phyloP scores from a whole-genome alignment of 2,113 vertebrate species.

The Cygnus atratus region DNA sequence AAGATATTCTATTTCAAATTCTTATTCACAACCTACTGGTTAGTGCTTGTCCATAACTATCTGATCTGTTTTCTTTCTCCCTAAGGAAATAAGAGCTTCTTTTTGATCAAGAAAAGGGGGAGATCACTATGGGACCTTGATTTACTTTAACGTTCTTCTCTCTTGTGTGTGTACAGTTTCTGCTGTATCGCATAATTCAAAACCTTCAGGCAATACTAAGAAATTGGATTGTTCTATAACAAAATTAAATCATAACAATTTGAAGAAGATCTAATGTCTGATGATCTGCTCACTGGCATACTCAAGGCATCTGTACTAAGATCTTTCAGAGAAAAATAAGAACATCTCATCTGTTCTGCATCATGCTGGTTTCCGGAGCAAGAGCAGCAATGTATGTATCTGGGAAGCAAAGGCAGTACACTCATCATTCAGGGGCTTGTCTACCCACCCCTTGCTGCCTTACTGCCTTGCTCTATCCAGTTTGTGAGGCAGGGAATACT shows the following conservation, averaged over 20 bases:
- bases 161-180: fast-evolving
- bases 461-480: not conserved
- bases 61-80: not conserved
- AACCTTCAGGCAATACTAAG: not conserved
- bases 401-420: not conserved
- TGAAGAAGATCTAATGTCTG: not conserved
- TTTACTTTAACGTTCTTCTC: not conserved
- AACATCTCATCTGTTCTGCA: not conserved
- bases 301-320: not conserved
- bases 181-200: not conserved
- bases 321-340: not conserved
- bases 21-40: slow-evolving; percentile 17
- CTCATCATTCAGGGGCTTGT: not conserved
- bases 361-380: not conserved
- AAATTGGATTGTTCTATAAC: not conserved
- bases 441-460: not conserved
- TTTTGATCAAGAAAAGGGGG: not conserved
- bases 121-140: not conserved
- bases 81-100: slow-evolving; percentile 26
- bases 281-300: not conserved
- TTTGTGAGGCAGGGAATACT: not conserved
- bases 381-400: not conserved
- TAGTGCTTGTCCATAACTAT: slow-evolving; percentile 7
- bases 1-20: slow-evolving; percentile 3
- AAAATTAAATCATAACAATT: not conserved